Conservation (phyloP, 2,113 vertebrate genomes). For the Leptobrachium ailaonicum region DNA sequence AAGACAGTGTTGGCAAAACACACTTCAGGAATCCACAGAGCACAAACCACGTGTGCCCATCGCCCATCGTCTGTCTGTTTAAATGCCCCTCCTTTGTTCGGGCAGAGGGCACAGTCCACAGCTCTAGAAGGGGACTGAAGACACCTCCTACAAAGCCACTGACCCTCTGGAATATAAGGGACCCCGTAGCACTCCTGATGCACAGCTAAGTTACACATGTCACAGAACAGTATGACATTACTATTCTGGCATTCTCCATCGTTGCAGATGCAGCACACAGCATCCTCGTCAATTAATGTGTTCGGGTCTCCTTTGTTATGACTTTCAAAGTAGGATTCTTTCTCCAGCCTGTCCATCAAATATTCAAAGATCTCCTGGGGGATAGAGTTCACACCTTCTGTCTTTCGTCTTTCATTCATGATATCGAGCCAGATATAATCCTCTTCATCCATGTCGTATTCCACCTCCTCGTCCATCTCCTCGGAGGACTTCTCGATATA, state of each 20-base stretch:
- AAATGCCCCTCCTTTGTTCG: conserved; percentile 97
- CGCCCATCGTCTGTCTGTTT: conserved; percentile 97
- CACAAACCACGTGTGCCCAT: conserved; percentile 97
- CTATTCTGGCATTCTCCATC: conserved; percentile 99
- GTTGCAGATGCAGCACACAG: conserved; percentile 96
- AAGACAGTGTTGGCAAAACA: conserved; percentile 98
- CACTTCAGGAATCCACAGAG: conserved; percentile 98
- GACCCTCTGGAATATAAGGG: conserved; percentile 96
- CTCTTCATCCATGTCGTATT: conserved; percentile 97
- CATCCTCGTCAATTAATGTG: conserved; percentile 91
- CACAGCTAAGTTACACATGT: conserved; percentile 98
- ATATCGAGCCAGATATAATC: conserved; percentile 99
- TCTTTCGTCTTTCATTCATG: conserved; percentile 94
- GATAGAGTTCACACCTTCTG: conserved; percentile 86
- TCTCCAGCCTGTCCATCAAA: conserved; percentile 95
- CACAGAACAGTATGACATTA: conserved; percentile 98
- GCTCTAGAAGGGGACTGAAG: conserved; percentile 94
- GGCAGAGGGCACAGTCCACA: conserved; percentile 96
- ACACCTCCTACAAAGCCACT: conserved; percentile 97
- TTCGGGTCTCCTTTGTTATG: conserved; percentile 98
- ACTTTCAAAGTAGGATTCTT: conserved; percentile 98
- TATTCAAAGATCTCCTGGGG: conserved; percentile 98
- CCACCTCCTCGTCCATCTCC: conserved; percentile 96
- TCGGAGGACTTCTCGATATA: conserved; percentile 98
- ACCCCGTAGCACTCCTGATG: conserved; percentile 98